Conservation (phyloP, 2,797 vertebrate genomes). For the Anniella stebbinsi region DNA sequence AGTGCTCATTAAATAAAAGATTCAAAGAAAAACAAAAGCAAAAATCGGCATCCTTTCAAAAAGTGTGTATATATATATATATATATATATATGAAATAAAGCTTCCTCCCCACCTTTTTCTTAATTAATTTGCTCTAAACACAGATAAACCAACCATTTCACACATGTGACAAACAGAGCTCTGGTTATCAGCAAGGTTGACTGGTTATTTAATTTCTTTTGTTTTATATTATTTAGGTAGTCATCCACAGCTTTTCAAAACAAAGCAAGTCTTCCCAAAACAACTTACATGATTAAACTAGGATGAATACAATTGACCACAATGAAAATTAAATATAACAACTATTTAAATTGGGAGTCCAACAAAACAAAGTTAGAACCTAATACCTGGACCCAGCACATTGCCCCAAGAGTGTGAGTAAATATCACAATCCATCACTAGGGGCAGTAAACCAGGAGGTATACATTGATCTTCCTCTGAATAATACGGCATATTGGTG, state of each 20-base stretch:
- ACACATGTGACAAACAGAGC: neutral
- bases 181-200: neutral
- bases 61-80: neutral
- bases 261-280: neutral
- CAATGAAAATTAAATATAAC: neutral
- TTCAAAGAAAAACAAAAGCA: slow-evolving; percentile 25
- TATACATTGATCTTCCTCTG: neutral
- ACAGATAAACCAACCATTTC: neutral
- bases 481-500: neutral
- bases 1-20: slow-evolving; percentile 38
- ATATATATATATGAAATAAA: neutral
- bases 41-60: neutral
- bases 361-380: neutral
- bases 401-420: neutral
- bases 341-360: neutral
- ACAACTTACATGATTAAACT: neutral
- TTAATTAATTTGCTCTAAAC: neutral
- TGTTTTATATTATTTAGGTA: rapidly evolving
- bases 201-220: neutral
- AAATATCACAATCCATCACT: neutral
- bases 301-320: neutral
- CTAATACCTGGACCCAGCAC: neutral
- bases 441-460: too few relatives aligned
- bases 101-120: neutral
- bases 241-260: neutral